Base-by-base conservation (phyloP, 2,888 invertebrate genomes). In the Odiellus spinosus region DNA sequence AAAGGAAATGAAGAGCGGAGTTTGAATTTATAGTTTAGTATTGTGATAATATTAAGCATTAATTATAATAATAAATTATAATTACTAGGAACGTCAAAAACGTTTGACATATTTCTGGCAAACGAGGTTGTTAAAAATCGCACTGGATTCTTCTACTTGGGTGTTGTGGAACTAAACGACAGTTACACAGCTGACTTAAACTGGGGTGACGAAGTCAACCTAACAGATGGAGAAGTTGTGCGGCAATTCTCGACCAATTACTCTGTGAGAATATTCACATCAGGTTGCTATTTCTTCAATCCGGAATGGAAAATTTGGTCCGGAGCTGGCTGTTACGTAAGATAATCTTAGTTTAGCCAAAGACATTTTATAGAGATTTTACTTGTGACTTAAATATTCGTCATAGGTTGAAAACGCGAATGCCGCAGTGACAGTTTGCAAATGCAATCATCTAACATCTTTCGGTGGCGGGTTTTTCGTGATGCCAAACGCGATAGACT, bases 401-500 rank as follows among this genome's bases (percentile, higher is more conserved):
- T 36, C 8, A 8, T 40, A 55, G 55, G 55, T 55, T 35, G 52
- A 56, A 19, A 53, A 51, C 44, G 56, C 56, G 2, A 54, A 57
- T 39, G 50, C 53, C 15, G 49, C 48, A 2, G 40, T 56, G 40
- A 56, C 58, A 2, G 51, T 54, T 17, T 61, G 61, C 52, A 47
- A 53, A 32, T 56, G 59, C 50, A 57, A 56, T 48, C 70, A 70
- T 55, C 55, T 69, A 57, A 69, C 70, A 17, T 60, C 65, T 33
- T 71, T 70, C 55, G 64, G 65, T 8, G 64, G 64, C 3, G 69
- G 67, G 19, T 66, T 67, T 57, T 63, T 64, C 17, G 66, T 69
- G 3, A 62, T 63, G 12, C 70, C 70, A 1, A 70, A 70, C 56
- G 62, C 64, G 12, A 66, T 71, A 14, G 68, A 71, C 58, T 71